Evolutionary conservation across 2,113 vertebrate genomes (phyloP).

Genomic region (Laterallus jamaicensis): DNA sequence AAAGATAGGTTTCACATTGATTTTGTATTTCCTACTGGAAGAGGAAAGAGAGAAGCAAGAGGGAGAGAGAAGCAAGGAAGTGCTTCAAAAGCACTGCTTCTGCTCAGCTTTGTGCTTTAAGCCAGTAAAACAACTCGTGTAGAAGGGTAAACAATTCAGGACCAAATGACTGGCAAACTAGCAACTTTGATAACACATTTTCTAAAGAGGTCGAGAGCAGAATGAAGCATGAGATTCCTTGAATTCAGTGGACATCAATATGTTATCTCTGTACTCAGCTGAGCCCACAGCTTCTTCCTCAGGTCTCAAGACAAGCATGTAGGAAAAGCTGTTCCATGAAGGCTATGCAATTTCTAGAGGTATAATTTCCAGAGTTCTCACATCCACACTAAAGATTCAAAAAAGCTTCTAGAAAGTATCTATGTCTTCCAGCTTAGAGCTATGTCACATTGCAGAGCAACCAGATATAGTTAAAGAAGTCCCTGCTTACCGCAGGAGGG

Average conservation of each 20-base stretch:
- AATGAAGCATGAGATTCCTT: background rate
- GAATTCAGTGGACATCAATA: background rate
- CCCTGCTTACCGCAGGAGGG: too few relatives aligned
- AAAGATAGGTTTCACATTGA: background rate
- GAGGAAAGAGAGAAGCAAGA: background rate
- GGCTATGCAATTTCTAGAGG: background rate
- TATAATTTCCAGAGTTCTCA: background rate
- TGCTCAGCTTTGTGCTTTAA: background rate
- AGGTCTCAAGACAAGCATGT: rapidly evolving
- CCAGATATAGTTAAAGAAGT: too few relatives aligned
- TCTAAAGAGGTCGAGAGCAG: background rate
- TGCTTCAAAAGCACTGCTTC: background rate
- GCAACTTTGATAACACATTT: background rate
- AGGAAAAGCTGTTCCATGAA: background rate
- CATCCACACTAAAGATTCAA: background rate
- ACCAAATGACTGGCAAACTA: background rate
- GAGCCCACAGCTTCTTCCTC: background rate
- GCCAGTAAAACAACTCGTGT: background rate
- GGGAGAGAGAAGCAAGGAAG: background rate
- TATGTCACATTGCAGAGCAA: background rate
- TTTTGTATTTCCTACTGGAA: background rate
- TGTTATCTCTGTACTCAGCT: background rate
- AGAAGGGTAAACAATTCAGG: background rate
- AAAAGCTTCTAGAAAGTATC: background rate
- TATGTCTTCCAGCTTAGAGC: background rate